Conservation (phyloP, 1,140 invertebrate species). For the Spodoptera frugiperda region DNA sequence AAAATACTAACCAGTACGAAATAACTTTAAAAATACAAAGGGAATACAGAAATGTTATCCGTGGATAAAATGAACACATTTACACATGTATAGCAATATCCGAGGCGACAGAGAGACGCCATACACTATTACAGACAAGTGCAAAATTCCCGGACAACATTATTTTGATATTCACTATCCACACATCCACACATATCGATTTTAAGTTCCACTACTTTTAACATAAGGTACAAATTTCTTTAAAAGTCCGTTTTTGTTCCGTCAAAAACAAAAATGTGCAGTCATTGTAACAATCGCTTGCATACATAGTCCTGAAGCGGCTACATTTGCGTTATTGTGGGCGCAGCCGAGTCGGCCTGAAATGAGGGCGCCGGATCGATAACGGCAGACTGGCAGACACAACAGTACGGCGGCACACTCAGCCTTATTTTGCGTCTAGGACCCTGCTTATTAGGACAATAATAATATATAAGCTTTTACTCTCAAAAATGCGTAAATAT, state of each 20-base stretch:
- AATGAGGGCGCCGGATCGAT: slow-evolving; percentile 82
- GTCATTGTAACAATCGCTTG: slow-evolving; percentile 33
- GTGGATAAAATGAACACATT: slow-evolving; percentile 4
- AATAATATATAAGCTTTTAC: too few species aligned
- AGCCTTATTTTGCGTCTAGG: slow-evolving; percentile 46
- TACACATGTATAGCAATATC: slow-evolving; percentile 19
- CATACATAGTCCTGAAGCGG: slow-evolving; percentile 54
- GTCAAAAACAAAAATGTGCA: slow-evolving; percentile 30
- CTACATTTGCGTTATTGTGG: slow-evolving; percentile 64
- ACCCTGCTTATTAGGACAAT: slow-evolving; percentile 2
- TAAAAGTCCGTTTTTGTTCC: slow-evolving; percentile 6
- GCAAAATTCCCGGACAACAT: slow-evolving; percentile 20
- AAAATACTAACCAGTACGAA: background rate
- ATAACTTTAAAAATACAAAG: background rate
- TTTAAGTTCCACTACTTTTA: slow-evolving; percentile 10
- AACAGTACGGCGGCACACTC: slow-evolving; percentile 61
- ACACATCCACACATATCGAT: background rate
- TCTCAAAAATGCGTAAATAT: too few species aligned
- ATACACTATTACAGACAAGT: slow-evolving; percentile 16
- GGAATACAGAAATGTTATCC: background rate
- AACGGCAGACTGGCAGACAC: slow-evolving; percentile 73
- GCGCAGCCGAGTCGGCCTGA: slow-evolving; percentile 69
- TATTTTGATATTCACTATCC: slow-evolving; percentile 21
- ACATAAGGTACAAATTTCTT: background rate
- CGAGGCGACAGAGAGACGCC: slow-evolving; percentile 1